A percentile compares a stretch with the other conserved stretches of the same genome.
phyloP scores from a whole-genome alignment of 2,888 invertebrate genomes.

The Agapostemon virescens region DNA sequence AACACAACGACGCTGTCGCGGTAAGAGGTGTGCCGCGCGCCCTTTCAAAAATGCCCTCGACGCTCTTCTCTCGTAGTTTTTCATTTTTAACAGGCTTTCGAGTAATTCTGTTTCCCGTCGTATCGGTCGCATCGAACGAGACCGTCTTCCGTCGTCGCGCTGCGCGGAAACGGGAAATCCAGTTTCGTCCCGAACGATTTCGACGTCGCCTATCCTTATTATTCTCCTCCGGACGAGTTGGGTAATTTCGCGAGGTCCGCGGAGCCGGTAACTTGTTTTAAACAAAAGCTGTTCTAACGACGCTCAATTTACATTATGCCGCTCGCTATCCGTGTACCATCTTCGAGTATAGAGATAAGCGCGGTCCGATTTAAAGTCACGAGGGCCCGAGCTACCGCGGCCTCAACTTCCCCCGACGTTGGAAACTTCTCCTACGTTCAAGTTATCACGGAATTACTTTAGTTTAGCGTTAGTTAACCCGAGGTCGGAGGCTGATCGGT shows the following conservation, averaged over 20 bases:
- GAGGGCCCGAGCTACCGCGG: neutral
- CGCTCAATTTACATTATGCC: conserved; percentile 17
- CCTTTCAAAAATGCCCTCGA: neutral
- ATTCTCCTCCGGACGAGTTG: neutral
- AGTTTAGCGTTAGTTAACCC: conserved; percentile 39
- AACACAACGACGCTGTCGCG: neutral
- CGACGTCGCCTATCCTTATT: conserved; percentile 2
- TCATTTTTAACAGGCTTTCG: neutral
- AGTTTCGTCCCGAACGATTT: neutral
- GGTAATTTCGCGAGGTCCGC: neutral
- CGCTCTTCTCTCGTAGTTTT: neutral
- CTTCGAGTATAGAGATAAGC: conserved; percentile 29
- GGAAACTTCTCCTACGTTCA: conserved; percentile 43
- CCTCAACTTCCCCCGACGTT: conserved; percentile 26
- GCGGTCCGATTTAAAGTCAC: conserved; percentile 37
- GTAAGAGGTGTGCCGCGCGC: neutral
- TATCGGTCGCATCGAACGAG: too few species aligned
- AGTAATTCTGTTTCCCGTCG: neutral
- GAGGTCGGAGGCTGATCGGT: conserved; percentile 31
- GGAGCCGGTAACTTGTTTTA: conserved; percentile 32
- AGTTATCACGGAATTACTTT: conserved; percentile 56
- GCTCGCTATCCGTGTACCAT: conserved; percentile 23
- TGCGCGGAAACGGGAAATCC: neutral
- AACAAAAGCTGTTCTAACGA: conserved; percentile 25
- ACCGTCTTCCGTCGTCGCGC: neutral